phyloP scores from a whole-genome alignment of 2,797 vertebrate genomes.

The Limnodromus scolopaceus region DNA sequence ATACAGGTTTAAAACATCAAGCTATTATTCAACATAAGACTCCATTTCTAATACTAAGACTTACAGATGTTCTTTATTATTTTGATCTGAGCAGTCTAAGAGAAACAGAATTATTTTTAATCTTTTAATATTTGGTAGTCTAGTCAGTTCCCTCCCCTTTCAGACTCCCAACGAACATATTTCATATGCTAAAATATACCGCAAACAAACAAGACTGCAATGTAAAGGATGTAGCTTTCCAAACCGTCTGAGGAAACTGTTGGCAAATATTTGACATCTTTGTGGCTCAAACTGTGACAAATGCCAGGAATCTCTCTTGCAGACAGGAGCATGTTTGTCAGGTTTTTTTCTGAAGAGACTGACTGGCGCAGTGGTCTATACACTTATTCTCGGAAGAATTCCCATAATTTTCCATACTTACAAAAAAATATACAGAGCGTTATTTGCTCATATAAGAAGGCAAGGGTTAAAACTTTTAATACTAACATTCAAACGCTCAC shows the following conservation, averaged over 20 bases:
- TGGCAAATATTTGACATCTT: constrained; percentile 57
- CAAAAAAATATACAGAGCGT: background rate
- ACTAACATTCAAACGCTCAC: background rate
- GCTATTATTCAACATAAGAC: constrained; percentile 62
- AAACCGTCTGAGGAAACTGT: constrained; percentile 61
- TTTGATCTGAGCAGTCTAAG: constrained; percentile 36
- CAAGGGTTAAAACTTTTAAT: constrained; percentile 65
- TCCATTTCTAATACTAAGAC: constrained; percentile 2
- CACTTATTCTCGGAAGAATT: constrained; percentile 48
- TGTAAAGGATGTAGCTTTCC: constrained; percentile 59
- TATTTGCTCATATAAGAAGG: constrained; percentile 20
- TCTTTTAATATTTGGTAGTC: constrained; percentile 33
- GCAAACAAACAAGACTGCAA: constrained; percentile 56
- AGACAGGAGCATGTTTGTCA: constrained; percentile 41
- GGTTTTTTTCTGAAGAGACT: constrained; percentile 47
- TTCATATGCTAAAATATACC: constrained; percentile 47
- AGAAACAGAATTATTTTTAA: constrained; percentile 54
- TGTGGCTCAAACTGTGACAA: constrained; percentile 54
- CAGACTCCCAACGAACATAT: constrained; percentile 4
- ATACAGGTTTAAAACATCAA: constrained; percentile 68
- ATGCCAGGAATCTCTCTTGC: constrained; percentile 52
- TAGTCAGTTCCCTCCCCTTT: constrained; percentile 33
- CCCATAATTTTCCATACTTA: constrained; percentile 19
- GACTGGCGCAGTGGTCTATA: constrained; percentile 30
- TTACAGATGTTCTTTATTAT: constrained; percentile 68